Evolutionary conservation across 2,797 vertebrate species (phyloP).

Genomic region (Gymnodraco acuticeps): DNA sequence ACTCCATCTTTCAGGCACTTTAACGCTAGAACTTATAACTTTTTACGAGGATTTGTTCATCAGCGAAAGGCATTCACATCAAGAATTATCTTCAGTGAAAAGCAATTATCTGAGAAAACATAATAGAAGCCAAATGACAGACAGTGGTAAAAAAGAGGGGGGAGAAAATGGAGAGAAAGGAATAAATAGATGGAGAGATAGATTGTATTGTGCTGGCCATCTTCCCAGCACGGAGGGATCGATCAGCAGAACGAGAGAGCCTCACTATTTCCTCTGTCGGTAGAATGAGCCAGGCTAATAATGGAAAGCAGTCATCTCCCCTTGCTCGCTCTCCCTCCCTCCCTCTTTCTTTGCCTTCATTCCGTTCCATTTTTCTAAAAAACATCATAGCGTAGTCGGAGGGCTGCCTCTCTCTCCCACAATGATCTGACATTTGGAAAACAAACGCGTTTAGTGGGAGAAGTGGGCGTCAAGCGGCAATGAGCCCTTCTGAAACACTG

Average conservation of each 20-base stretch:
- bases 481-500: slow-evolving; percentile 63
- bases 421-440: slow-evolving; percentile 76
- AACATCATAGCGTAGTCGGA: slow-evolving; percentile 62
- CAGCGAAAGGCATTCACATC: slow-evolving; percentile 46
- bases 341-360: slow-evolving; percentile 39
- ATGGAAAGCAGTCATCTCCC: slow-evolving; percentile 72
- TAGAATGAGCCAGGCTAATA: slow-evolving; percentile 73
- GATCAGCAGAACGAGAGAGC: slow-evolving; percentile 64
- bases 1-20: slow-evolving; percentile 50
- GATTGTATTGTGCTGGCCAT: slow-evolving; percentile 66
- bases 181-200: slow-evolving; percentile 47
- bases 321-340: slow-evolving; percentile 19
- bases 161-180: slow-evolving; percentile 41
- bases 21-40: slow-evolving; percentile 63
- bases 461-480: slow-evolving; percentile 62
- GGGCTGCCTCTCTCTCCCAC: slow-evolving; percentile 56
- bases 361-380: slow-evolving; percentile 65
- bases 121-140: slow-evolving; percentile 64
- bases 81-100: slow-evolving; percentile 66
- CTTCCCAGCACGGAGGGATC: slow-evolving; percentile 70
- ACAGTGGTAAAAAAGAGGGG: slow-evolving; percentile 39
- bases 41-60: slow-evolving; percentile 72
- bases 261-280: slow-evolving; percentile 68
- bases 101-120: slow-evolving; percentile 75
- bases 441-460: slow-evolving; percentile 65